Evolutionary conservation across 2,113 vertebrate genomes (phyloP).

Genomic region (Paracanthobrama guichenoti): DNA sequence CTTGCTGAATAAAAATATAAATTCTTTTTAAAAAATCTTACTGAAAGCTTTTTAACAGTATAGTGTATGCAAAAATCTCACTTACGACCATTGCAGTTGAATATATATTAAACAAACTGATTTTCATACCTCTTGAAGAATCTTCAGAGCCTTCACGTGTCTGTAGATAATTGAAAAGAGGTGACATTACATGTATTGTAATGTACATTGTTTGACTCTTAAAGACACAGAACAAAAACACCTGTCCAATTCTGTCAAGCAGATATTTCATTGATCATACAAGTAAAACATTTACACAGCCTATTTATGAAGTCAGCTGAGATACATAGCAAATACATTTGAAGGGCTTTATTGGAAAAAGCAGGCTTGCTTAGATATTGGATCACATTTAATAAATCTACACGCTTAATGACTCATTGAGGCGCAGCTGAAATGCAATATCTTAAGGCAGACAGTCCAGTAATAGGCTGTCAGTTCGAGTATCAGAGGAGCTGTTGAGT

Average conservation of each 20-base stretch:
- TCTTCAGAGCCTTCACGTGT: conserved; percentile 85
- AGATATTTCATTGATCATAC: neutral
- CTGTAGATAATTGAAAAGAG: conserved; percentile 68
- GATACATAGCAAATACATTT: neutral
- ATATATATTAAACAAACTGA: neutral
- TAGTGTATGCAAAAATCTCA: neutral
- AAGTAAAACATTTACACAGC: conserved; percentile 21
- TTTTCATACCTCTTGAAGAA: conserved; percentile 81
- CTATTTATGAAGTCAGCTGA: conserved; percentile 2
- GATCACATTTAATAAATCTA: conserved; percentile 23
- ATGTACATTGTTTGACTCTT: too few relatives aligned
- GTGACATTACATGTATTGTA: conserved; percentile 39
- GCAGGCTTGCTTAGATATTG: neutral
- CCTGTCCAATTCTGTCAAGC: neutral
- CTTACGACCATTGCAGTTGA: neutral
- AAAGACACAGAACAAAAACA: neutral
- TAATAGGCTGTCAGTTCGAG: conserved; percentile 62
- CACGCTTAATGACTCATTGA: conserved; percentile 38
- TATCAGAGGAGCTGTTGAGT: conserved; percentile 48
- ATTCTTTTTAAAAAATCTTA: too few relatives aligned
- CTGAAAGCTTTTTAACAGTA: too few relatives aligned
- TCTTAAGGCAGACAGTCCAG: conserved; percentile 50
- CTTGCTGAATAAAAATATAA: too few relatives aligned
- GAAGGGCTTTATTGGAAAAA: neutral
- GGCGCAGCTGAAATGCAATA: conserved; percentile 45